Evolutionary conservation across 2,797 vertebrate species (phyloP), one percentile per base, ranked within the genome.

Genomic region (Tinamus major): DNA sequence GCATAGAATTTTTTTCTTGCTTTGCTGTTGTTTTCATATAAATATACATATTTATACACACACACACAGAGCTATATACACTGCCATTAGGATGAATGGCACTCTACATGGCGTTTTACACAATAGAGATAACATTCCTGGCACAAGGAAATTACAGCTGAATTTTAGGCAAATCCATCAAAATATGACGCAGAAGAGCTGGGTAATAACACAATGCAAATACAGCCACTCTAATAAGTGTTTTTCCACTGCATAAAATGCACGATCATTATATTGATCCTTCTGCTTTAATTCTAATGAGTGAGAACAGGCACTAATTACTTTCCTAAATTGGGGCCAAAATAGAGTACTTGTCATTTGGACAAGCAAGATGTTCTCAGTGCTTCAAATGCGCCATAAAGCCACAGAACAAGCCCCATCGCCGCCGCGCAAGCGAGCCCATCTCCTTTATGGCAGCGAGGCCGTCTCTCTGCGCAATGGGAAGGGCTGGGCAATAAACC

Each of bases 301-400:
- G 71, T 27, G 80, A 95, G 79, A 95, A 93, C 71, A 85, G 91
- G 87, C 94, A 89, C 90, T 95, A 95, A 96, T 95, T 95, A 91
- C 90, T 79, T 96, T 95, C 86, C 72, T 62, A 96, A 95, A 94
- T 39, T 71, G 61, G 86, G 93, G 86, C 91, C 93, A 93, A 94
- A 96, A 90, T 51, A 90, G 78, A 55, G 88, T 87, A 59, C 90
- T 94, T 92, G 85, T 95, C 89, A 94, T 95, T 94, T 95, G 90
- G 94, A 93, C 13, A 6, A 87, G 88, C 79, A 85, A 89, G 78
- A 92, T 0, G 19, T 65, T 95, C 91, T 95, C 62, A 29, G 85
- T 70, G 92, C 86, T 96, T 92, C 94, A 93, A 85, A 93, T 37
- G 90, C 75, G 76, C 86, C 96, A 93, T 96, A 96, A 96, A 93